Evolutionary conservation across 2,113 vertebrate genomes (phyloP).

Genomic region (Synchiropus splendidus): DNA sequence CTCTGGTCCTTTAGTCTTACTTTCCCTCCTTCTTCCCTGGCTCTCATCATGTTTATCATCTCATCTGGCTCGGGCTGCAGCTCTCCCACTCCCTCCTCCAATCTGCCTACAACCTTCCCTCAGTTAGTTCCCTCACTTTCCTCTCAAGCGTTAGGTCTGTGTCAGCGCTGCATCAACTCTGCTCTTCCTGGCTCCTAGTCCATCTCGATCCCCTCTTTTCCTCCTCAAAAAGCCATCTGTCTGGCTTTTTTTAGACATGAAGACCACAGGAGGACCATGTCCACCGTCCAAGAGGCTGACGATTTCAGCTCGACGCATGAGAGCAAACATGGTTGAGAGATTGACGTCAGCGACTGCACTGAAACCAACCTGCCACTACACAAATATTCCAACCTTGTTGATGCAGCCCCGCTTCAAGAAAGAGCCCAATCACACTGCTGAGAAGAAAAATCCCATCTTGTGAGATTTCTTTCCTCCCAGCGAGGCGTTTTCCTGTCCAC

Average conservation of each 20-base stretch:
- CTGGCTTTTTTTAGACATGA: slow-evolving; percentile 10
- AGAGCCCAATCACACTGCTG: no score
- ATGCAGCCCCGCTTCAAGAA: no score
- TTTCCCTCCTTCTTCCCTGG: slow-evolving; percentile 22
- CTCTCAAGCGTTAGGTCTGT: no score
- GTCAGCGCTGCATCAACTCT: no score
- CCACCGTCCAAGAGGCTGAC: slow-evolving; percentile 8
- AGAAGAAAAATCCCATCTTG: no score
- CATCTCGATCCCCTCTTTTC: slow-evolving; percentile 8
- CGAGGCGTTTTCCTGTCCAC: slow-evolving; percentile 16
- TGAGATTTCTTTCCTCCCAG: slow-evolving; percentile 13
- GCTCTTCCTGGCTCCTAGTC: slow-evolving; percentile 21
- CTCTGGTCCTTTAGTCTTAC: slow-evolving; percentile 26
- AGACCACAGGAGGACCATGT: slow-evolving; percentile 7
- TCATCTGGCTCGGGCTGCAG: no score
- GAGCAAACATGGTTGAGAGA: slow-evolving; percentile 28
- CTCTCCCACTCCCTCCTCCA: slow-evolving; percentile 24
- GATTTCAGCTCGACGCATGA: slow-evolving; percentile 23
- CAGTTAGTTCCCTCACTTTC: slow-evolving; percentile 39
- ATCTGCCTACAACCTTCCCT: no score
- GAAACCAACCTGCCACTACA: slow-evolving; percentile 21
- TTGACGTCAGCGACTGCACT: slow-evolving; percentile 46
- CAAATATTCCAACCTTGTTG: no score
- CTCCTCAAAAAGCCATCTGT: slow-evolving; percentile 34
- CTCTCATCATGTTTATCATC: slow-evolving; percentile 19